phyloP scores from a whole-genome alignment of 2,888 invertebrate species.

The Theristus sp. region DNA sequence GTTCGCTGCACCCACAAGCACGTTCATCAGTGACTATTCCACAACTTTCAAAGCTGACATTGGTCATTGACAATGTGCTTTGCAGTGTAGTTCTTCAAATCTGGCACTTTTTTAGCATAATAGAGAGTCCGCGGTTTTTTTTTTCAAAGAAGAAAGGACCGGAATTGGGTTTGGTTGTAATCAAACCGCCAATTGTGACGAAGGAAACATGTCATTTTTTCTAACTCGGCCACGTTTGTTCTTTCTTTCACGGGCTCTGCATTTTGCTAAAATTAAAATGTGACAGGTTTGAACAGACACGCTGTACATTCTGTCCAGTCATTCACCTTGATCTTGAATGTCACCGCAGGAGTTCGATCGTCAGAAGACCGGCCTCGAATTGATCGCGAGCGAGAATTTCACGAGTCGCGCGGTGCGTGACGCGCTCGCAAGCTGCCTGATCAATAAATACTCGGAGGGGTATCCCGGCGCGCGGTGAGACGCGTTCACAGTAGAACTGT shows the following conservation, averaged over 20 bases:
- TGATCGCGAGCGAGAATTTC: conserved; percentile 76
- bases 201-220: too few relatives aligned
- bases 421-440: conserved; percentile 38
- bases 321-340: too few relatives aligned
- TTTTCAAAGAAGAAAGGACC: neutral
- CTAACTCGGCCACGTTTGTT: too few relatives aligned
- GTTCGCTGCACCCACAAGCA: conserved; percentile 5
- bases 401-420: conserved; percentile 35
- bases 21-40: neutral
- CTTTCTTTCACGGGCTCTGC: too few relatives aligned
- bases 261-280: too few relatives aligned
- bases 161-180: neutral
- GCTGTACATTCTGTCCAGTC: too few relatives aligned
- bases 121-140: too few relatives aligned
- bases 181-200: too few relatives aligned
- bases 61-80: neutral
- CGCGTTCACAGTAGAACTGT: too few relatives aligned
- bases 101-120: too few relatives aligned
- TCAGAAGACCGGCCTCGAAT: conserved; percentile 64
- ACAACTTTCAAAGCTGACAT: neutral
- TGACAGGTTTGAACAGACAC: too few relatives aligned
- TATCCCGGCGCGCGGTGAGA: conserved; percentile 38
- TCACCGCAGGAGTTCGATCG: conserved; percentile 51
- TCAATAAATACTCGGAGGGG: conserved; percentile 44
- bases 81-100: too few relatives aligned